phyloP scores from a whole-genome alignment of 2,113 vertebrate genomes.

The Microtus pennsylvanicus region DNA sequence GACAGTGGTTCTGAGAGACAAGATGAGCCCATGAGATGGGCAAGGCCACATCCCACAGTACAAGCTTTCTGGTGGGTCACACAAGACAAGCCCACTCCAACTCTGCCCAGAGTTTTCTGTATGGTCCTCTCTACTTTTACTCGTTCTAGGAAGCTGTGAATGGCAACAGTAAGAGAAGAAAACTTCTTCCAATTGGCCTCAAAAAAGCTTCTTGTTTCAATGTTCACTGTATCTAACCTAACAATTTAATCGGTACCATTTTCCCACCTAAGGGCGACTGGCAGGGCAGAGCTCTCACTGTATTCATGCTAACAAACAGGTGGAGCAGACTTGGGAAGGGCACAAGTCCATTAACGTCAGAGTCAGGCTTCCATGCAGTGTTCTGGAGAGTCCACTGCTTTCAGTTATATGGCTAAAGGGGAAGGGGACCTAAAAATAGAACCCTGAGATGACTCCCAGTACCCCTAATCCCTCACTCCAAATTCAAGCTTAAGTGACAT shows the following conservation, averaged over 20 bases:
- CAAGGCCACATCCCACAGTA: background rate
- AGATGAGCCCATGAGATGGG: background rate
- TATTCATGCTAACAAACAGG: constrained; percentile 34
- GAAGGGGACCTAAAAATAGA: constrained; percentile 39
- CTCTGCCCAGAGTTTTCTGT: background rate
- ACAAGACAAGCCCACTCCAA: constrained; percentile 3
- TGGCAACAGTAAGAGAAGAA: background rate
- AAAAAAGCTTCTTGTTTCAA: constrained; percentile 10
- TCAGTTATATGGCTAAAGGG: constrained; percentile 41
- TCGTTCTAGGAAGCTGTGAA: background rate
- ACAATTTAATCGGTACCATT: constrained; percentile 31
- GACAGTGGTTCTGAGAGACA: constrained; percentile 13
- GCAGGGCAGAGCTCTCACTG: background rate
- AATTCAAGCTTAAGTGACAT: constrained; percentile 9
- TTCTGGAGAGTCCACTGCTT: background rate
- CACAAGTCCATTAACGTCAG: background rate
- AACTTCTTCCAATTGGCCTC: background rate
- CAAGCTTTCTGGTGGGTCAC: background rate
- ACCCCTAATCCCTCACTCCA: constrained; percentile 16
- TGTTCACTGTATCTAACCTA: background rate
- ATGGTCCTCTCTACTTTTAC: background rate
- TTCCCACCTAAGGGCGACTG: background rate
- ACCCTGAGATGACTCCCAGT: background rate
- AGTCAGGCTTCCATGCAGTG: background rate
- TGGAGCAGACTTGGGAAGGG: background rate